A percentile compares a stretch with the other conserved stretches of the same genome.
Conservation (phyloP, 2,888 invertebrate genomes). For the Idaea straminata region DNA sequence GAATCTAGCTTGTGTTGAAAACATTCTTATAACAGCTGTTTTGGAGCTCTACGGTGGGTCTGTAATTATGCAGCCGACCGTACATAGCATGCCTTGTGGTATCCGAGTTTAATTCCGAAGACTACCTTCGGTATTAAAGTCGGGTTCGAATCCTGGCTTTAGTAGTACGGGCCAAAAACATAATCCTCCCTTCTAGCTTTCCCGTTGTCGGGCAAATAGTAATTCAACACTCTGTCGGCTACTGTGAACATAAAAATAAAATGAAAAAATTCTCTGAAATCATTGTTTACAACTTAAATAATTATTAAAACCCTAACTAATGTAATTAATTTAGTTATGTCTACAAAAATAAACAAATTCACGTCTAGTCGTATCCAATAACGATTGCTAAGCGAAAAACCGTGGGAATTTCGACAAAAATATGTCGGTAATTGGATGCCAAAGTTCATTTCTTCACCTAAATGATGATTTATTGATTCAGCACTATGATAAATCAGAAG, state of each 20-base stretch:
- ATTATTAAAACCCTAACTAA: neutral
- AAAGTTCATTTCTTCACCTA: neutral
- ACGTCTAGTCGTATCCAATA: constrained; percentile 6
- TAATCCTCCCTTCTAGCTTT: too few relatives aligned
- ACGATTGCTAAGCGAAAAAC: constrained; percentile 1
- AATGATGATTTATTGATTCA: neutral
- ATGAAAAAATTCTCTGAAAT: neutral
- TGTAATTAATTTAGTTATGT: neutral
- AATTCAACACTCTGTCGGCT: neutral
- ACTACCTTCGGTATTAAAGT: too few relatives aligned
- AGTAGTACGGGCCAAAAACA: too few relatives aligned
- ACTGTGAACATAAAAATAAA: neutral
- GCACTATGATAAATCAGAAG: too few relatives aligned
- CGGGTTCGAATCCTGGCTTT: too few relatives aligned
- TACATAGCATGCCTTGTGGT: too few relatives aligned
- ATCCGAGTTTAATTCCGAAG: too few relatives aligned
- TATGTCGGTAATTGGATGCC: constrained; percentile 9
- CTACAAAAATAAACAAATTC: neutral
- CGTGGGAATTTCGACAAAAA: constrained; percentile 16
- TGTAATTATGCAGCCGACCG: too few relatives aligned
- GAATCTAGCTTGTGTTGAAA: too few relatives aligned
- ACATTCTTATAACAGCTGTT: too few relatives aligned
- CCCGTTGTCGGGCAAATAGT: neutral
- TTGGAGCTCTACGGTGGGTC: too few relatives aligned
- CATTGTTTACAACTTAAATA: too few relatives aligned